These are phyloP conservation scores for Ochlodes sylvanus DNA, from an alignment of 2,888 invertebrate species.

Conservation along the genomic window DNA sequence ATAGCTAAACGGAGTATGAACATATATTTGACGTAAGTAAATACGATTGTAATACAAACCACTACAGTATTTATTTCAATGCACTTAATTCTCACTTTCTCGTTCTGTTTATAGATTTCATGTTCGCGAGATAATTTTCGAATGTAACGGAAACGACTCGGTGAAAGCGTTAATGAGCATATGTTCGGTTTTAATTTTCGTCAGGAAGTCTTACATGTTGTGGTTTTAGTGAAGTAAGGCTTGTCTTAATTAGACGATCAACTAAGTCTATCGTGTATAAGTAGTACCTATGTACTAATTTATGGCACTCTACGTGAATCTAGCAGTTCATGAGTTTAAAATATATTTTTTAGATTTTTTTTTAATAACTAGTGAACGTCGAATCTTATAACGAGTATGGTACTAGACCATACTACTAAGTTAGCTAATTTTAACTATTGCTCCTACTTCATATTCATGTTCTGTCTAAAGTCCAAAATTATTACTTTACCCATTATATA, in stretches of 20 bases:
- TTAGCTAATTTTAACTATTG: no score
- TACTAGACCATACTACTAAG: no score
- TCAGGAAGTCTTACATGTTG: conserved; percentile 56
- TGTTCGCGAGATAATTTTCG: conserved; percentile 66
- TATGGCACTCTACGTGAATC: no score
- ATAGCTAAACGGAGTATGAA: neutral
- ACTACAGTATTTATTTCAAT: conserved; percentile 23
- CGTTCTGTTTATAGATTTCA: conserved; percentile 59
- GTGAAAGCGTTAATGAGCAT: conserved; percentile 77
- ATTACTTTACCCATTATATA: no score
- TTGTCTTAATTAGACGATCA: neutral
- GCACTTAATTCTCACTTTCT: conserved; percentile 57
- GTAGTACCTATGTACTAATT: no score
- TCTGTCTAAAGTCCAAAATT: no score
- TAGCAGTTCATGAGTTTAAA: no score
- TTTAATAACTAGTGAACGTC: no score
- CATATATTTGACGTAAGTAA: neutral
- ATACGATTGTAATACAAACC: neutral
- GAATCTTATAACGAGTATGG: no score
- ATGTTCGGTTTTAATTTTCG: conserved; percentile 72
- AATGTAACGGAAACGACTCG: conserved; percentile 69
- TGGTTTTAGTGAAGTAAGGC: neutral
- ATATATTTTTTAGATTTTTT: no score
- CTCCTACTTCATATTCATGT: no score
- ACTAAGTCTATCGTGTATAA: no score